Percentiles rank a stretch among this genome's conserved stretches.
Conservation (phyloP, 2,888 invertebrate species). For the Aphodius granarius region DNA sequence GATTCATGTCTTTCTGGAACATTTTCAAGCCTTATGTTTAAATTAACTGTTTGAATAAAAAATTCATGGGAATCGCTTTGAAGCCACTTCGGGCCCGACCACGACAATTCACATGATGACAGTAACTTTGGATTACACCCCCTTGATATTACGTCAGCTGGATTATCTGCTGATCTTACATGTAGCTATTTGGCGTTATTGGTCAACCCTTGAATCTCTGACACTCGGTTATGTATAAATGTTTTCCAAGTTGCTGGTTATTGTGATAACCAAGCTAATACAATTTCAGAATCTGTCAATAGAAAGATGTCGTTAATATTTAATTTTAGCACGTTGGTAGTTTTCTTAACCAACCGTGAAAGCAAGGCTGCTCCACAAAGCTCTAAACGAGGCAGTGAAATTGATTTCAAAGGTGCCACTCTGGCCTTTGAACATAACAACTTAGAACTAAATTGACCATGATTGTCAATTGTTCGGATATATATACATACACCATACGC, state of each 20-base stretch:
- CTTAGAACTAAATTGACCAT: constrained; percentile 2
- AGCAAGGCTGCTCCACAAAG: constrained; percentile 31
- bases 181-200: too few species aligned
- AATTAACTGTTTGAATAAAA: too few species aligned
- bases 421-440: constrained; percentile 38
- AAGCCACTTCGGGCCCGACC: too few species aligned
- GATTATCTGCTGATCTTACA: too few species aligned
- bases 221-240: too few species aligned
- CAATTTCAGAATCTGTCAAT: constrained; percentile 34
- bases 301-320: constrained; percentile 12
- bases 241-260: not conserved
- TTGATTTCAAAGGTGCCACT: constrained; percentile 36
- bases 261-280: constrained; percentile 23
- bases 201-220: too few species aligned
- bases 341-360: constrained; percentile 24
- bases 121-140: too few species aligned
- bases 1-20: too few species aligned
- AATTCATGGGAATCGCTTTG: too few species aligned
- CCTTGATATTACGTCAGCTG: too few species aligned
- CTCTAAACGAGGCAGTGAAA: constrained; percentile 36
- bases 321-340: constrained; percentile 18
- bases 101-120: too few species aligned
- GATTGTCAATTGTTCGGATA: constrained; percentile 26
- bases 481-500: constrained; percentile 39
- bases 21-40: too few species aligned